phyloP scores from a whole-genome alignment of 1,140 invertebrate species.

The Drosophila sulfurigaster region DNA sequence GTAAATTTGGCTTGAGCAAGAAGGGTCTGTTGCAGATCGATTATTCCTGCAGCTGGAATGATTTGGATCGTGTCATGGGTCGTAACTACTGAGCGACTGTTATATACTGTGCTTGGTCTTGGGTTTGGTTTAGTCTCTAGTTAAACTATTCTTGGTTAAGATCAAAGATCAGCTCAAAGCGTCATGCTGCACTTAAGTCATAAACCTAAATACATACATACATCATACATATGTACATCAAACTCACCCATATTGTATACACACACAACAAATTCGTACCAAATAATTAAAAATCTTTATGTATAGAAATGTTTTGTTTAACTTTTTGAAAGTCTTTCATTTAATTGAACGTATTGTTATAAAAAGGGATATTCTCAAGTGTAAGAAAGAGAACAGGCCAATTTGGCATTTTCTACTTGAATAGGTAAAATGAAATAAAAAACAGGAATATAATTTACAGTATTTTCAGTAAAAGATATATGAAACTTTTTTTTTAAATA shows the following conservation, averaged over 20 bases:
- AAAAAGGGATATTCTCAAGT: too few relatives aligned
- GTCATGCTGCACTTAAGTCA: conserved; percentile 31
- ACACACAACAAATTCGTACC: conserved; percentile 37
- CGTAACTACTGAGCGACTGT: conserved; percentile 56
- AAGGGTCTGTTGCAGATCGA: conserved; percentile 90
- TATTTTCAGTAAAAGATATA: too few relatives aligned
- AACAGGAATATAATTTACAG: too few relatives aligned
- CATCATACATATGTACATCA: background rate
- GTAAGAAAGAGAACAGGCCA: too few relatives aligned
- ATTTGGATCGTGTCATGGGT: conserved; percentile 87
- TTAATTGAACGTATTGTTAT: too few relatives aligned
- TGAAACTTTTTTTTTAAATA: too few relatives aligned
- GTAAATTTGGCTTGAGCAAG: conserved; percentile 87
- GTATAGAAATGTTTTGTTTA: conserved; percentile 24
- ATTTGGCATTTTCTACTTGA: too few relatives aligned
- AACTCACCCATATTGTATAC: conserved; percentile 12
- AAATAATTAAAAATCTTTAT: conserved; percentile 44
- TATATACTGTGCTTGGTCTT: conserved; percentile 3
- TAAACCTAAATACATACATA: conserved; percentile 14
- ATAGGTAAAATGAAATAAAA: too few relatives aligned
- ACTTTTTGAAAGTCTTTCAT: background rate
- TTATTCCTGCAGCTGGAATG: conserved; percentile 89
- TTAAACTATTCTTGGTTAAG: conserved; percentile 43
- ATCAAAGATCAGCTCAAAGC: conserved; percentile 22
- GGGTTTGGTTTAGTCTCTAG: conserved; percentile 62